Conservation (phyloP, 2,113 vertebrate genomes). For the Pardalotus punctatus region DNA sequence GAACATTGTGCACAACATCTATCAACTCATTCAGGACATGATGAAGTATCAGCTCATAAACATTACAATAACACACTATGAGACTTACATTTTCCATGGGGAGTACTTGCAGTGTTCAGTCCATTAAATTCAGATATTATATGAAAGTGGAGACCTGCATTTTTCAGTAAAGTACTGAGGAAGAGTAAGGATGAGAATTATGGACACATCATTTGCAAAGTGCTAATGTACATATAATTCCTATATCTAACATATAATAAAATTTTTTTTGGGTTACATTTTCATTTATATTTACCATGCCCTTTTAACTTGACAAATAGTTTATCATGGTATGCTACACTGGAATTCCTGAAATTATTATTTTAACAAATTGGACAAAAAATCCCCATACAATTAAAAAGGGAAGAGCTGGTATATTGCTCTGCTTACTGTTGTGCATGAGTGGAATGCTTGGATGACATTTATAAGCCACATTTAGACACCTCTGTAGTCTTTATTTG, state of each 20-base stretch:
- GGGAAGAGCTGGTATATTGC: fast-evolving
- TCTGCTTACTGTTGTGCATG: not conserved
- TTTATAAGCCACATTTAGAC: not conserved
- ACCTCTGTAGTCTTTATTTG: not conserved
- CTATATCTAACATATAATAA: not conserved
- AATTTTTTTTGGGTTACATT: not conserved
- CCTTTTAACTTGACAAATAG: not conserved
- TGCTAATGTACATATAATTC: not conserved
- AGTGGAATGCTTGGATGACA: not conserved
- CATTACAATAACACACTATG: not conserved
- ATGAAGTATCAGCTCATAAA: not conserved
- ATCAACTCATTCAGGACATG: not conserved
- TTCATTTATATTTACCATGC: not conserved
- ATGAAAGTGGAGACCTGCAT: not conserved
- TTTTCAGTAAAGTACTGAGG: not conserved
- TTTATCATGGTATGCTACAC: not conserved
- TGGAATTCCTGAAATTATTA: not conserved
- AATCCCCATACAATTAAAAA: not conserved
- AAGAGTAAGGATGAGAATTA: not conserved
- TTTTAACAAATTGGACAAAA: not conserved
- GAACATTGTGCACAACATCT: not conserved
- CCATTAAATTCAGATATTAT: not conserved
- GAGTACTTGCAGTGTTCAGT: not conserved
- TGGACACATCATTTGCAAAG: not conserved
- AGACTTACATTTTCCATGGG: not conserved